Percentiles rank a stretch among this genome's conserved stretches.
These are phyloP conservation scores for Bicyclus anynana DNA, from an alignment of 1,140 invertebrate genomes.

Conservation along the genomic window DNA sequence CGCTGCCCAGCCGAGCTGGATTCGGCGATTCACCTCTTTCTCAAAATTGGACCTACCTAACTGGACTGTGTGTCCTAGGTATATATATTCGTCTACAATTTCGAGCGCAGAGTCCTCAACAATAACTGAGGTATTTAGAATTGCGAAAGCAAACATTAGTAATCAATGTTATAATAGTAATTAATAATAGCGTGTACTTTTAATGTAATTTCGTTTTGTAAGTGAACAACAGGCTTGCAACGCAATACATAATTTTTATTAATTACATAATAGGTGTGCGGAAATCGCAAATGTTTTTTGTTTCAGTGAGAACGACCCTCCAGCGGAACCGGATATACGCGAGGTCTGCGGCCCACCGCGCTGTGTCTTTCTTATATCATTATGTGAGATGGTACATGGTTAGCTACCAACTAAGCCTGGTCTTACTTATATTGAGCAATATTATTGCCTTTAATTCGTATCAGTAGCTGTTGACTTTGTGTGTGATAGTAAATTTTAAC, in stretches of 20 bases:
- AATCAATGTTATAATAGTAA: conserved; percentile 23
- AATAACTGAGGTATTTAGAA: not conserved
- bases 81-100: no score
- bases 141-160: conserved; percentile 19
- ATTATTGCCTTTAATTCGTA: no score
- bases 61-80: no score
- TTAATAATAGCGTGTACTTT: conserved; percentile 20
- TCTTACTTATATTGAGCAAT: no score
- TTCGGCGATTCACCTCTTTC: no score
- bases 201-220: conserved; percentile 23
- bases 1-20: no score
- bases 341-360: conserved; percentile 46
- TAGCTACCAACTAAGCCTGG: no score
- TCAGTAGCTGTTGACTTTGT: no score
- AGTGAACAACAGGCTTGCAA: conserved; percentile 12
- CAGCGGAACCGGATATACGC: conserved; percentile 49
- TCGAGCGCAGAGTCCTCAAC: no score
- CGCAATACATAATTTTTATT: conserved; percentile 28
- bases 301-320: conserved; percentile 62
- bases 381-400: conserved; percentile 9
- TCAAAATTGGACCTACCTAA: no score
- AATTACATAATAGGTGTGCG: conserved; percentile 45
- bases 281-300: conserved; percentile 54
- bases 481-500: no score
- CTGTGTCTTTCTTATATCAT: conserved; percentile 25